Conservation (phyloP, 1,140 invertebrate species). For the Pararge aegeria region DNA sequence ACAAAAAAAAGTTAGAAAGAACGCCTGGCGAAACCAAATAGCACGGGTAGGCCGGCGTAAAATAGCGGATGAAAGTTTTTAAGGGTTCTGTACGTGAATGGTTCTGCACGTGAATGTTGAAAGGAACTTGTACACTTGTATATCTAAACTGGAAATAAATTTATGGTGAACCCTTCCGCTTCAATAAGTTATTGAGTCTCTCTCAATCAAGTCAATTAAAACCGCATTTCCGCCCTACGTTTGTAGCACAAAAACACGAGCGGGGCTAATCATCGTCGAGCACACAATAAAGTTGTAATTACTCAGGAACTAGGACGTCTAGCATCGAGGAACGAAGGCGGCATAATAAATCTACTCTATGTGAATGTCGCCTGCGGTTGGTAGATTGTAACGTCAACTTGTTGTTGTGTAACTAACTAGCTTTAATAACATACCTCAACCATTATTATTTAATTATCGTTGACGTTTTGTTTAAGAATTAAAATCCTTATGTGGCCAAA, state of each 20-base stretch:
- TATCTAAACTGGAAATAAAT: not conserved
- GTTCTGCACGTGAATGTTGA: no score
- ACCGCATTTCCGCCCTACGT: not conserved
- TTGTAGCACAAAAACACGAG: not conserved
- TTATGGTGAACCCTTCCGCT: not conserved
- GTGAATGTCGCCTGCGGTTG: not conserved
- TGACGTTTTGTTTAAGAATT: no score
- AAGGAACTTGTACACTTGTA: not conserved
- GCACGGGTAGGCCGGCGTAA: no score
- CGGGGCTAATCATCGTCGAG: slow-evolving; percentile 21
- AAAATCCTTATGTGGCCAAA: no score
- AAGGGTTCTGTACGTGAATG: no score
- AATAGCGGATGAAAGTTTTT: no score
- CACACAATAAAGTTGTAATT: slow-evolving; percentile 51
- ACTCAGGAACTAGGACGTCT: slow-evolving; percentile 20
- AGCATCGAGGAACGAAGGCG: slow-evolving; percentile 2
- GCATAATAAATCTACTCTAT: slow-evolving; percentile 3
- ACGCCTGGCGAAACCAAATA: no score
- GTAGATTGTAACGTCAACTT: slow-evolving; percentile 23
- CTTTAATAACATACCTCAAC: slow-evolving; percentile 5
- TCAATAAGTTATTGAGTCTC: not conserved
- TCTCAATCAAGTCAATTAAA: not conserved
- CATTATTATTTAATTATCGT: no score
- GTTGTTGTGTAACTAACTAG: slow-evolving; percentile 19
- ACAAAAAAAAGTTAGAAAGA: no score